Conservation (phyloP, 92 coral and sea anemone genomes). For the Parazoanthus darwini region DNA sequence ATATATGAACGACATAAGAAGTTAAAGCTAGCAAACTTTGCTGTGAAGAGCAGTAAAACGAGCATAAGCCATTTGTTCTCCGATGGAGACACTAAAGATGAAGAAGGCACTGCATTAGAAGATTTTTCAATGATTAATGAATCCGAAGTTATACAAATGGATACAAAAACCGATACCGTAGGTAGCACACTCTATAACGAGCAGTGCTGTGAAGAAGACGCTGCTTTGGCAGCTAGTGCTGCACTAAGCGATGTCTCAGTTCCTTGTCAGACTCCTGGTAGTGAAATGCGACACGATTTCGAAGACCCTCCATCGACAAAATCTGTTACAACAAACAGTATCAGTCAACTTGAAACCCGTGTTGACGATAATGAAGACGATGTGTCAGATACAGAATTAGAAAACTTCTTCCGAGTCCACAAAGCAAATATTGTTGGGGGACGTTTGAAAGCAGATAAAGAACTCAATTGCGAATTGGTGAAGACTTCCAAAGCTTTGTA, state of each 20-base stretch:
- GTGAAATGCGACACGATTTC: background rate
- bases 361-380: background rate
- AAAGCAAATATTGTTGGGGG: background rate
- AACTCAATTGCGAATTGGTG: background rate
- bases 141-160: background rate
- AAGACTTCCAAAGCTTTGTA: background rate
- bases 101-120: no score
- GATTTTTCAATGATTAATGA: background rate
- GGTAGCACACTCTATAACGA: background rate
- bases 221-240: background rate
- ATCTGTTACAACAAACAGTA: background rate
- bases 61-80: no score
- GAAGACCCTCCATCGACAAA: background rate
- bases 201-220: background rate
- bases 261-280: background rate
- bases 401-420: no score
- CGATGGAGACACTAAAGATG: no score
- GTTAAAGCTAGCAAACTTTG: background rate
- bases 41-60: background rate
- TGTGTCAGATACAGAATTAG: background rate
- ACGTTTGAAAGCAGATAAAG: background rate
- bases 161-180: background rate
- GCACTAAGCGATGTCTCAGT: background rate
- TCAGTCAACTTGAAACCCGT: background rate
- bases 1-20: slow-evolving; percentile 18